A percentile compares a stretch with the other conserved stretches of the same genome.
These are phyloP conservation scores for Selene dorsalis DNA, from an alignment of 2,797 vertebrate species.

Conservation along the genomic window DNA sequence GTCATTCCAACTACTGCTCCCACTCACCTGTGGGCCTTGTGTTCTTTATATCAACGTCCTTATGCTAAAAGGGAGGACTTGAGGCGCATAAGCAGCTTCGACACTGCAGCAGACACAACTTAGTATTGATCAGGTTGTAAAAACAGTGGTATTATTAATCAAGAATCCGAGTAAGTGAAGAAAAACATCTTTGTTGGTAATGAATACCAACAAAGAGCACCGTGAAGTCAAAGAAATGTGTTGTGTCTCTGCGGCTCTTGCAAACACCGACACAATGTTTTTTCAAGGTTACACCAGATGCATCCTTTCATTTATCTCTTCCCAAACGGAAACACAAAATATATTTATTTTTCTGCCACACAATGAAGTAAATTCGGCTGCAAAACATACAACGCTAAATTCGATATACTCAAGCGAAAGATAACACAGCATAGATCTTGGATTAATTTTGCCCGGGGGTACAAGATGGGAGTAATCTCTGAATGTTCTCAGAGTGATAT, in stretches of 20 bases:
- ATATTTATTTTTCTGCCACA: conserved; percentile 20
- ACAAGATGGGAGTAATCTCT: conserved; percentile 52
- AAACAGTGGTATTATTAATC: neutral
- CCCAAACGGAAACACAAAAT: conserved; percentile 10
- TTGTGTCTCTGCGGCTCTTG: neutral
- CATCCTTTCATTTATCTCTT: conserved; percentile 8
- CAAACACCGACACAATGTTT: neutral
- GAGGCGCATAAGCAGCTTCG: neutral
- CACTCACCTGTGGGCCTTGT: neutral
- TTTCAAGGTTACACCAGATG: conserved; percentile 23
- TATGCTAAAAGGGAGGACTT: neutral
- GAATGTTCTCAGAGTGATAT: conserved; percentile 65
- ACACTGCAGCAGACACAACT: neutral
- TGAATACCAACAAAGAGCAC: neutral
- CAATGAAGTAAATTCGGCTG: conserved; percentile 8
- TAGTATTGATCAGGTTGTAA: neutral
- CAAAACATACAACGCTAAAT: conserved; percentile 23
- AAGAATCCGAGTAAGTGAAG: neutral
- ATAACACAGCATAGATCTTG: conserved; percentile 43
- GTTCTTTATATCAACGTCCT: neutral
- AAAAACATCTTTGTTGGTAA: neutral
- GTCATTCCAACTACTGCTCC: conserved; percentile 17
- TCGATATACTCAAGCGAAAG: conserved; percentile 34
- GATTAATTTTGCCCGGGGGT: conserved; percentile 42
- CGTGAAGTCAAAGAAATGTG: neutral